These are phyloP conservation scores for Acrocyrtus sp. DNA, from an alignment of 2,888 invertebrate species.

Conservation along the genomic window DNA sequence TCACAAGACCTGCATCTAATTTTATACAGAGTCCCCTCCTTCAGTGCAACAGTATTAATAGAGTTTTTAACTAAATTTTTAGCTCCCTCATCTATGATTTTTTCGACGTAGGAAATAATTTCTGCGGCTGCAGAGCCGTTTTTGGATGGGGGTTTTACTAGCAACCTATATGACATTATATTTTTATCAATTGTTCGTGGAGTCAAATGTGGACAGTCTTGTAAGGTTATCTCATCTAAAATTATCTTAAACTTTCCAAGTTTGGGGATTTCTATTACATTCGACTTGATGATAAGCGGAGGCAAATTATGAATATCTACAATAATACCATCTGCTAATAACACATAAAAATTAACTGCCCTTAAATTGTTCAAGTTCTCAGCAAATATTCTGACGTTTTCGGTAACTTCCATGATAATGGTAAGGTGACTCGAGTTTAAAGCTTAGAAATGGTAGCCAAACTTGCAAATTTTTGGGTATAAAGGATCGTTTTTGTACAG, in stretches of 20 bases:
- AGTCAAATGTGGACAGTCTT: conserved; percentile 24
- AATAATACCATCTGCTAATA: conserved; percentile 1
- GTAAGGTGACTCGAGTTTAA: neutral
- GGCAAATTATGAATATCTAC: too few relatives aligned
- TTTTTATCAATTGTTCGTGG: conserved; percentile 39
- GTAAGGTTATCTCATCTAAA: conserved; percentile 38
- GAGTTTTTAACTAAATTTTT: conserved; percentile 49
- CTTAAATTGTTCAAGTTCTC: conserved; percentile 61
- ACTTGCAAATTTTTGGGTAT: conserved; percentile 73
- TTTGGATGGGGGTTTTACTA: conserved; percentile 69
- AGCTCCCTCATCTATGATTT: conserved; percentile 40
- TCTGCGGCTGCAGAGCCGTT: conserved; percentile 62
- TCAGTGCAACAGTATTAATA: conserved; percentile 50
- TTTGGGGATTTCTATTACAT: conserved; percentile 33
- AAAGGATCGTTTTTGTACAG: conserved; percentile 81
- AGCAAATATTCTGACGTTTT: conserved; percentile 49
- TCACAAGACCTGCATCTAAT: conserved; percentile 67
- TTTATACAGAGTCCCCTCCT: conserved; percentile 50
- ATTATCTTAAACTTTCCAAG: conserved; percentile 31
- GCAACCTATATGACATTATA: conserved; percentile 66
- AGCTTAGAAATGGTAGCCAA: conserved; percentile 68
- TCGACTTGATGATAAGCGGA: conserved; percentile 17
- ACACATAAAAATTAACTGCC: conserved; percentile 56
- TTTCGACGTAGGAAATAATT: conserved; percentile 55
- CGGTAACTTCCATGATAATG: conserved; percentile 14